Percentiles rank a stretch among this genome's conserved stretches.
Evolutionary conservation across 2,797 vertebrate species (phyloP).

Genomic region (Oreonectes daqikongensis): DNA sequence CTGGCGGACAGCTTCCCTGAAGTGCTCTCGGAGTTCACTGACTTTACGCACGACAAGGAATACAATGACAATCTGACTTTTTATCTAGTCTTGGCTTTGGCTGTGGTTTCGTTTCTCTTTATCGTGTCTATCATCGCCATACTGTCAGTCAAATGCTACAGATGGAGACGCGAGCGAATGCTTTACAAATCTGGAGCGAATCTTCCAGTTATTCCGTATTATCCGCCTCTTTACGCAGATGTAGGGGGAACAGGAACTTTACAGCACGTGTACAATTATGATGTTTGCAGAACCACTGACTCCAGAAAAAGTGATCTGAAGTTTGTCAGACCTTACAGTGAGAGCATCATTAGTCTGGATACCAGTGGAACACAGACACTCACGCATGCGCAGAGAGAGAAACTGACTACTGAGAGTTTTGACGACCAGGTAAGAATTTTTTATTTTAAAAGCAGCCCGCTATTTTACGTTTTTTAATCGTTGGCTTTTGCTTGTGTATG

Average conservation of each 20-base stretch:
- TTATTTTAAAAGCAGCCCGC: background rate
- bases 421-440: constrained; percentile 40
- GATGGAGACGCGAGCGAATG: constrained; percentile 58
- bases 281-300: constrained; percentile 61
- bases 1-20: constrained; percentile 68
- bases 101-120: constrained; percentile 55
- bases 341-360: constrained; percentile 33
- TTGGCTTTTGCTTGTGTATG: background rate
- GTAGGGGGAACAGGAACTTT: constrained; percentile 51
- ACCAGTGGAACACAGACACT: background rate
- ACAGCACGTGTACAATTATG: constrained; percentile 56
- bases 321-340: constrained; percentile 60
- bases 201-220: constrained; percentile 53
- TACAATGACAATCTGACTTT: constrained; percentile 38
- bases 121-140: constrained; percentile 51
- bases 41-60: background rate
- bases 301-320: constrained; percentile 62
- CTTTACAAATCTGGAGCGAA: constrained; percentile 49
- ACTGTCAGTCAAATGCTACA: constrained; percentile 49
- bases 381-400: constrained; percentile 38
- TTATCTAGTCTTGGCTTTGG: constrained; percentile 48
- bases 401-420: background rate
- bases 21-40: constrained; percentile 63
- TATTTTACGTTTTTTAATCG: no score
- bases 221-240: constrained; percentile 58